Percentiles rank a stretch among this genome's conserved stretches.
These are phyloP conservation scores for Hydrolagus affinis DNA, from an alignment of 2,113 vertebrate genomes.

Conservation along the genomic window DNA sequence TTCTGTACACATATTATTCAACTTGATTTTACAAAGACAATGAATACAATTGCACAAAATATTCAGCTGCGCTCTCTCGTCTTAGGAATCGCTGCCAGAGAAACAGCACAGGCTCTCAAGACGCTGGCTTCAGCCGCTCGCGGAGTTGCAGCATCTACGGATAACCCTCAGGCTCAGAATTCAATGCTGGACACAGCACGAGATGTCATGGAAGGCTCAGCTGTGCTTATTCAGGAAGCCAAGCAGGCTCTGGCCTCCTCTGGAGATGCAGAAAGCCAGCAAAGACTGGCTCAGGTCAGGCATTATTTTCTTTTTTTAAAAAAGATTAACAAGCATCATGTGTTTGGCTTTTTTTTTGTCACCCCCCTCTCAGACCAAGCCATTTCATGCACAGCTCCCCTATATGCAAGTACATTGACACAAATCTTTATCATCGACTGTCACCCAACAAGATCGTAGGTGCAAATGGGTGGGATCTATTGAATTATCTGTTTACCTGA, in stretches of 20 bases:
- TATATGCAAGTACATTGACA: too few species aligned
- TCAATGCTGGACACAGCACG: slow-evolving; percentile 91
- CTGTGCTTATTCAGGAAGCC: slow-evolving; percentile 91
- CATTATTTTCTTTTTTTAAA: neutral
- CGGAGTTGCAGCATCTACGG: slow-evolving; percentile 86
- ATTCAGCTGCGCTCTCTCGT: neutral
- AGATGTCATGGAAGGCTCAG: slow-evolving; percentile 95
- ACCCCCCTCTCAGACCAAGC: too few species aligned
- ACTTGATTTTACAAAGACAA: too few species aligned
- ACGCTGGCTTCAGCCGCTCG: slow-evolving; percentile 87
- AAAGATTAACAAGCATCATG: too few species aligned
- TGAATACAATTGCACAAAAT: too few species aligned
- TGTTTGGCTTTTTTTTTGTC: too few species aligned
- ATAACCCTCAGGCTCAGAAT: slow-evolving; percentile 70
- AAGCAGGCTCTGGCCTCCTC: slow-evolving; percentile 87
- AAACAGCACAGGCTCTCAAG: slow-evolving; percentile 90
- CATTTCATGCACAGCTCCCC: too few species aligned
- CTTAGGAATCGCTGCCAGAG: slow-evolving; percentile 86
- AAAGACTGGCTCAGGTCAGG: slow-evolving; percentile 89
- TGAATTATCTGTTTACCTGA: too few species aligned
- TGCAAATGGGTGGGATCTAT: too few species aligned
- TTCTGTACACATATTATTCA: too few species aligned
- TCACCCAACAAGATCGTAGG: too few species aligned
- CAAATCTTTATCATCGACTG: too few species aligned
- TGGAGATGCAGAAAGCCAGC: slow-evolving; percentile 90